Evolutionary conservation across 2,797 vertebrate species (phyloP).

Genomic region (Nothura maculosa): DNA sequence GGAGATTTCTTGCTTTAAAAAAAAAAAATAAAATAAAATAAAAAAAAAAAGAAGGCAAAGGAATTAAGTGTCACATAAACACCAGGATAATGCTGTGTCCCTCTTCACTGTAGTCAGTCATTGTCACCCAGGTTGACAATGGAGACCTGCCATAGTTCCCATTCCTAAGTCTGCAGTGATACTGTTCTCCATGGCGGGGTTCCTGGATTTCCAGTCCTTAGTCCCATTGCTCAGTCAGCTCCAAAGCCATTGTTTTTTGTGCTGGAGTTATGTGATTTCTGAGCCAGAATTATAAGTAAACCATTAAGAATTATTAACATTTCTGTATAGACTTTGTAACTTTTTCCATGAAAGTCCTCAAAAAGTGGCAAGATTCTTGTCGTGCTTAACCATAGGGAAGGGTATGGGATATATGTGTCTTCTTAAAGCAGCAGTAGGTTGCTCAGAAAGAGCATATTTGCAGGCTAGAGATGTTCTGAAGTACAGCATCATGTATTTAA

Average conservation of each 20-base stretch:
- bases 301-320: slow-evolving; percentile 59
- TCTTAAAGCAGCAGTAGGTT: not conserved
- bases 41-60: not conserved
- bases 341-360: slow-evolving; percentile 61
- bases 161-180: not conserved
- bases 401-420: not conserved
- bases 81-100: not conserved
- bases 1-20: not conserved
- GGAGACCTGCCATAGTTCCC: accelerated
- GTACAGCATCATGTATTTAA: accelerated
- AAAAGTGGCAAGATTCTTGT: slow-evolving; percentile 52
- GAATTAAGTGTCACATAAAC: not conserved
- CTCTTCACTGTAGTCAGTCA: not conserved
- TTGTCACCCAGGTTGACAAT: not conserved
- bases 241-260: slow-evolving; percentile 62
- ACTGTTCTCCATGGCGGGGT: not conserved
- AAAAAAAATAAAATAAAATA: not conserved
- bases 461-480: not conserved
- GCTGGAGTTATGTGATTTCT: slow-evolving; percentile 56
- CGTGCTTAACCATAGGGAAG: not conserved
- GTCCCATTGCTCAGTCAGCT: not conserved
- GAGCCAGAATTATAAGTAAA: slow-evolving; percentile 62
- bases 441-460: not conserved
- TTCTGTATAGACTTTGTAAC: slow-evolving; percentile 67
- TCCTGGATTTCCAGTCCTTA: not conserved